phyloP scores from a whole-genome alignment of 2,888 invertebrate species.

The Tetramorium bicarinatum region DNA sequence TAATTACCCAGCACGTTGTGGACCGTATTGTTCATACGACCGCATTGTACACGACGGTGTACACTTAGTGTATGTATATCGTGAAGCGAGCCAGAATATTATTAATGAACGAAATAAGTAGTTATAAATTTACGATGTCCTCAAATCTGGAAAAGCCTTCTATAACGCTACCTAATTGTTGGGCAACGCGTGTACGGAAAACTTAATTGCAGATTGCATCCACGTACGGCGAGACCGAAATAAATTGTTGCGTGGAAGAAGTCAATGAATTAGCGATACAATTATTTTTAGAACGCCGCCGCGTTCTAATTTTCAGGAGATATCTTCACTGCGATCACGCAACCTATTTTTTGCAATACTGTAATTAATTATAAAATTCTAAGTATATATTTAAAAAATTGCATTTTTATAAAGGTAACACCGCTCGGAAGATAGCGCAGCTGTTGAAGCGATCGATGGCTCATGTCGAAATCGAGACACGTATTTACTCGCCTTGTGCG shows the following conservation, averaged over 20 bases:
- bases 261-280: background rate
- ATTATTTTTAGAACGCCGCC: background rate
- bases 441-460: slow-evolving; percentile 26
- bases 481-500: slow-evolving; percentile 75
- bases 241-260: slow-evolving; percentile 16
- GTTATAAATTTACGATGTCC: slow-evolving; percentile 67
- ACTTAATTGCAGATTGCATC: slow-evolving; percentile 17
- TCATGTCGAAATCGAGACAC: slow-evolving; percentile 78
- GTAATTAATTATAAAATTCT: background rate
- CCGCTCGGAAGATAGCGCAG: background rate
- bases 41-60: slow-evolving; percentile 53
- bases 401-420: background rate
- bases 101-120: slow-evolving; percentile 67
- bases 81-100: slow-evolving; percentile 65
- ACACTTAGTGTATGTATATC: slow-evolving; percentile 64
- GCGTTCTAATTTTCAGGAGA: background rate
- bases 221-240: background rate
- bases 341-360: background rate
- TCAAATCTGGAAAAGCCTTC: background rate
- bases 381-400: background rate
- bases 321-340: background rate
- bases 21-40: slow-evolving; percentile 64
- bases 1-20: slow-evolving; percentile 70
- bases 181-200: background rate
- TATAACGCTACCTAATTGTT: slow-evolving; percentile 10